phyloP scores from a whole-genome alignment of 53 echinoderm and acorn worm genomes.

The Echinarachnius parma region DNA sequence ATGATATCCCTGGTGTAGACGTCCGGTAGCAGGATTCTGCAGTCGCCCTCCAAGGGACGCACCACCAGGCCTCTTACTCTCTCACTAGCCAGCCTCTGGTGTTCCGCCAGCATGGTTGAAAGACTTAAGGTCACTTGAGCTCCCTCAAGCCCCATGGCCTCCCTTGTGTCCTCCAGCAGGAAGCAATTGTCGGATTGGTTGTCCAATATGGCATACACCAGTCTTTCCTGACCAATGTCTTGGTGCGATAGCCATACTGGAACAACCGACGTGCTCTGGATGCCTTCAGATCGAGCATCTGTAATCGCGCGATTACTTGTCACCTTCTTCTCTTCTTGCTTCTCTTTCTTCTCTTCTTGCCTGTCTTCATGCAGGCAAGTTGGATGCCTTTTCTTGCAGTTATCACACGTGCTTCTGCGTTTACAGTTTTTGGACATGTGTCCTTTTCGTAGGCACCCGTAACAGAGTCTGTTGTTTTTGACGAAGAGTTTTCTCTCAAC shows the following conservation, averaged over 20 bases:
- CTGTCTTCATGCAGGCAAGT: conserved; percentile 52
- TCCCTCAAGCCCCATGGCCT: background rate
- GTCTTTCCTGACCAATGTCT: background rate
- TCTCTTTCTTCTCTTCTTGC: too few relatives aligned
- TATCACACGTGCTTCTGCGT: conserved; percentile 30
- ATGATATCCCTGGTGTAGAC: conserved; percentile 8
- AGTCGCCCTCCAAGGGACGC: background rate
- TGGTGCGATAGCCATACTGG: conserved; percentile 24
- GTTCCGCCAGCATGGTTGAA: background rate
- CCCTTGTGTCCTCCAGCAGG: background rate
- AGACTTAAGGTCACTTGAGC: background rate
- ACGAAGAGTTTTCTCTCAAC: conserved; percentile 19
- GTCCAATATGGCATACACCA: conserved; percentile 21
- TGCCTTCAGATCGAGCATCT: too few relatives aligned
- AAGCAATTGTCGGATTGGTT: conserved; percentile 4
- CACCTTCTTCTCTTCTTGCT: too few relatives aligned
- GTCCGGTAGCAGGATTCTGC: background rate
- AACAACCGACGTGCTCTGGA: background rate
- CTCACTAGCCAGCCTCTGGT: background rate
- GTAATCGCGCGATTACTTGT: too few relatives aligned
- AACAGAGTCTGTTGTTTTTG: conserved; percentile 47
- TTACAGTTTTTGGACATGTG: conserved; percentile 58
- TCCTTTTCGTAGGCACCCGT: conserved; percentile 52
- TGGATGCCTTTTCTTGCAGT: conserved; percentile 61
- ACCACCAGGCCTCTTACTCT: conserved; percentile 6